phyloP scores from a whole-genome alignment of 2,797 vertebrate species.

The Decapterus maruadsi region DNA sequence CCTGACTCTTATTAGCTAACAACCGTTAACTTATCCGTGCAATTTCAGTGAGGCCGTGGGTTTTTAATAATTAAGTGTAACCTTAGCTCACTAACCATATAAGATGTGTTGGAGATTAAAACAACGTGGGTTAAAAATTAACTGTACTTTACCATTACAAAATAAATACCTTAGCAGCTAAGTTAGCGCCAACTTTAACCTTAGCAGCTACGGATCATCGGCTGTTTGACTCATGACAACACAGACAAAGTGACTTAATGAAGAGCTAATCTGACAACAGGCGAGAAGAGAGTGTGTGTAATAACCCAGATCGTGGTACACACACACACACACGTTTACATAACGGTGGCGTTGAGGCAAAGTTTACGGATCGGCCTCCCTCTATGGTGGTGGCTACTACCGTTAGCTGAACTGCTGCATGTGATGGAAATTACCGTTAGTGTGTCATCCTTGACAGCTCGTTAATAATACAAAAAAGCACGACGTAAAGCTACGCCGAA shows the following conservation, averaged over 20 bases:
- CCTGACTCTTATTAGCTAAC: background rate
- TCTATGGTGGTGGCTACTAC: slow-evolving; percentile 46
- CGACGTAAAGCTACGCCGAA: slow-evolving; percentile 8
- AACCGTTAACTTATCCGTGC: slow-evolving; percentile 3
- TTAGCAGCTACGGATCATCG: slow-evolving; percentile 40
- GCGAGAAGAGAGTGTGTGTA: background rate
- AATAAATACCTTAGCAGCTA: slow-evolving; percentile 25
- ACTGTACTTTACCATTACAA: background rate
- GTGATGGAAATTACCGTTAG: slow-evolving; percentile 62
- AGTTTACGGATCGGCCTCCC: slow-evolving; percentile 69
- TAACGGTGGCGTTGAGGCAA: slow-evolving; percentile 24
- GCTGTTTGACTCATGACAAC: slow-evolving; percentile 40
- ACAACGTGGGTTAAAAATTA: background rate
- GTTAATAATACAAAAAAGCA: background rate
- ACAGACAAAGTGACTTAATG: slow-evolving; percentile 21
- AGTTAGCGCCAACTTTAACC: slow-evolving; percentile 34
- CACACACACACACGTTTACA: slow-evolving; percentile 10
- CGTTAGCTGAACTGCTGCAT: slow-evolving; percentile 63
- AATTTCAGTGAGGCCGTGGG: background rate
- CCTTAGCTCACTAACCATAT: background rate
- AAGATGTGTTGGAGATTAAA: background rate
- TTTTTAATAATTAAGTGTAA: background rate
- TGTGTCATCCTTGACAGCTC: slow-evolving; percentile 21
- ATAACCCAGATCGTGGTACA: background rate
- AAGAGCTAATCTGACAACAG: background rate